Conservation (phyloP, 2,888 invertebrate species). For the Tachina fera region DNA sequence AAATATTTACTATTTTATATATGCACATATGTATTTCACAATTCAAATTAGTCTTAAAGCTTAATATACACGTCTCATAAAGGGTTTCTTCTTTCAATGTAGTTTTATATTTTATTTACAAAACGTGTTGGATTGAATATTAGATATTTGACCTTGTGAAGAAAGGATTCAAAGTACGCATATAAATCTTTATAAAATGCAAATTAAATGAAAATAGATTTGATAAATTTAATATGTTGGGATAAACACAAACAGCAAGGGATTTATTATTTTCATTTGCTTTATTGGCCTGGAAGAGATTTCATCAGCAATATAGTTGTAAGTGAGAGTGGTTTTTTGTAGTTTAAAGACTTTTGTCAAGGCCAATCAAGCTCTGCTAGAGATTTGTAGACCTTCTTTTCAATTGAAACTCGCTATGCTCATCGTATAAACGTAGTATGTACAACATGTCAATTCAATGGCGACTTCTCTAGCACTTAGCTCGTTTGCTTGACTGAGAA, state of each 20-base stretch:
- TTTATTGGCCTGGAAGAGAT: neutral
- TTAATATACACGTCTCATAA: neutral
- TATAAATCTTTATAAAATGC: conserved; percentile 18
- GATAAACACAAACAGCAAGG: neutral
- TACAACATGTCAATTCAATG: no score
- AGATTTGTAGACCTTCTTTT: no score
- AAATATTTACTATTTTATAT: neutral
- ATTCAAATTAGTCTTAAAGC: neutral
- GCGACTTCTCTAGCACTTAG: no score
- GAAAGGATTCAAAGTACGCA: neutral
- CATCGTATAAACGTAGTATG: no score
- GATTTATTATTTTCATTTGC: neutral
- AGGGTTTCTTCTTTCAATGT: neutral
- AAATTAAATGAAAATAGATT: neutral
- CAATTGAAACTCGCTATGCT: no score
- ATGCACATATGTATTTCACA: neutral
- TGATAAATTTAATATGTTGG: neutral
- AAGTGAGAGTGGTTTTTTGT: no score
- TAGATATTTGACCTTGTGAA: neutral
- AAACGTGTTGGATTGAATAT: conserved; percentile 3
- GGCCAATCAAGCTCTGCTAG: no score
- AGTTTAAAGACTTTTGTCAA: no score
- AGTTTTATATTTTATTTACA: neutral
- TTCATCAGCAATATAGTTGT: neutral
- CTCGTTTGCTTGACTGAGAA: no score